Conservation (phyloP, 2,888 invertebrate species). For the Platypus cylindrus region DNA sequence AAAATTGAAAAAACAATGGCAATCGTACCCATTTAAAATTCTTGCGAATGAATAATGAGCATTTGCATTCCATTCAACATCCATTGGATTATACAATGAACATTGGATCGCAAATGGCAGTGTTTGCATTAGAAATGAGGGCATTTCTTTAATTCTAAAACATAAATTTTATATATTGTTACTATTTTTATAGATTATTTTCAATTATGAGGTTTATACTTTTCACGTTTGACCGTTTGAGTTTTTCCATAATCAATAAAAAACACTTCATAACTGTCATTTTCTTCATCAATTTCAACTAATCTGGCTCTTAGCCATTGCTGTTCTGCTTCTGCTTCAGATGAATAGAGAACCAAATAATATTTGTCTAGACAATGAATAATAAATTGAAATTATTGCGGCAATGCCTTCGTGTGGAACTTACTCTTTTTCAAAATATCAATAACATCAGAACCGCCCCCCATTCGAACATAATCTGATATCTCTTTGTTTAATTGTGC, state of each 20-base stretch:
- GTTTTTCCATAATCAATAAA: conserved; percentile 53
- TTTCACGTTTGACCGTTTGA: conserved; percentile 37
- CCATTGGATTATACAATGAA: conserved; percentile 42
- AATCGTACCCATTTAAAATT: conserved; percentile 45
- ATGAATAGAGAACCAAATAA: conserved; percentile 45
- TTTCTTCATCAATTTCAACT: conserved; percentile 22
- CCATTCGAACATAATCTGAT: conserved; percentile 20
- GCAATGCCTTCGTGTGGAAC: conserved; percentile 5
- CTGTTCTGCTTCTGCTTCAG: conserved; percentile 6
- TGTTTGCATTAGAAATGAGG: conserved; percentile 33
- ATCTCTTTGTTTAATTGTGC: conserved; percentile 20
- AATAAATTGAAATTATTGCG: conserved; percentile 5
- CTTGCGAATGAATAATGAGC: conserved; percentile 44
- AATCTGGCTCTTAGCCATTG: conserved; percentile 58
- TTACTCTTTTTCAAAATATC: conserved; percentile 22
- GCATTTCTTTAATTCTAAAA: conserved; percentile 40
- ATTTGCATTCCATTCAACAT: conserved; percentile 40
- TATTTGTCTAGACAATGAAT: conserved; percentile 45
- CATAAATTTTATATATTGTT: no score
- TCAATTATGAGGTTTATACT: conserved; percentile 29
- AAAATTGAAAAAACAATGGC: no score
- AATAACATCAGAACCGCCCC: conserved; percentile 14
- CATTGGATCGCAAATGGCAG: conserved; percentile 47
- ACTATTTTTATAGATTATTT: no score
- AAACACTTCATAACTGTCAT: conserved; percentile 39